These are phyloP conservation scores for Eira barbara DNA, from an alignment of 2,113 vertebrate genomes.

Conservation along the genomic window DNA sequence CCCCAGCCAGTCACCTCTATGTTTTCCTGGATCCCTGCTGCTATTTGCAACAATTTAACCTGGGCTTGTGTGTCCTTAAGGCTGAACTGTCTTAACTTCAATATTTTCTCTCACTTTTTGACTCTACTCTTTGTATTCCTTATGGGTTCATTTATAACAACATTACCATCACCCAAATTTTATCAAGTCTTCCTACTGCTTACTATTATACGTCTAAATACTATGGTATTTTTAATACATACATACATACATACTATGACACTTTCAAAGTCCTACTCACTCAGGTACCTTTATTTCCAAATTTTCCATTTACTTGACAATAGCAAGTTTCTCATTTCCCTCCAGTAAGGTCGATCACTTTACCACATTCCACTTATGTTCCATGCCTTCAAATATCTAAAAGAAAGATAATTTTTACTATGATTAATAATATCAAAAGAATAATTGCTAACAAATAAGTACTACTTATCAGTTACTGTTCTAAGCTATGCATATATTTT, in stretches of 20 bases:
- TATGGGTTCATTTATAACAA: background rate
- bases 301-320: background rate
- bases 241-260: background rate
- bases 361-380: background rate
- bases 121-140: background rate
- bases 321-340: background rate
- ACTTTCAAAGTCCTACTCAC: background rate
- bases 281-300: background rate
- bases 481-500: background rate
- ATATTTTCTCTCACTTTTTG: background rate
- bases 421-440: background rate
- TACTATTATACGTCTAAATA: background rate
- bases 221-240: background rate
- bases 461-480: background rate
- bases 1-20: no score
- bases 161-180: background rate
- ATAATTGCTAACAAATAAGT: background rate
- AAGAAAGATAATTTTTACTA: background rate
- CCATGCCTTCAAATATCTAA: background rate
- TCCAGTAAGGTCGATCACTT: background rate
- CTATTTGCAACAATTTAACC: background rate
- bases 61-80: no score
- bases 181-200: background rate
- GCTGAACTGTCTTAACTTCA: background rate
- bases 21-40: background rate